Conservation (phyloP, 2,888 invertebrate species). For the Spodoptera exigua region DNA sequence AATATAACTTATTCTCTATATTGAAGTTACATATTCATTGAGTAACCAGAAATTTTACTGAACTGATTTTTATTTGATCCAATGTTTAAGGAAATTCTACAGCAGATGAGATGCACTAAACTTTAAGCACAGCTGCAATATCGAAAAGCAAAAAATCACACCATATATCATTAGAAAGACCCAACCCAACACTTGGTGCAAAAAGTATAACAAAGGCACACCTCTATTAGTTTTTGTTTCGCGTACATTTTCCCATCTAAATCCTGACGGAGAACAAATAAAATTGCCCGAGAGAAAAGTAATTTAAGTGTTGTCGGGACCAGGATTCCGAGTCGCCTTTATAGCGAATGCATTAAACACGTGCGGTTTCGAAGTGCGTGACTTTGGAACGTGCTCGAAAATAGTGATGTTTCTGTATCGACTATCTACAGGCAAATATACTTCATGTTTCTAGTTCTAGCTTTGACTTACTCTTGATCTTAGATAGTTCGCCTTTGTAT, state of each 20-base stretch:
- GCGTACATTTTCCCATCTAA: conserved; percentile 57
- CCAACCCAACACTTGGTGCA: conserved; percentile 44
- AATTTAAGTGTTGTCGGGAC: conserved; percentile 67
- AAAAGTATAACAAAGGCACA: conserved; percentile 48
- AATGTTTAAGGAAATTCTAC: too few species aligned
- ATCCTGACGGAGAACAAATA: conserved; percentile 56
- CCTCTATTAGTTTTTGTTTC: conserved; percentile 58
- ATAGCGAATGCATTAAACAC: conserved; percentile 69
- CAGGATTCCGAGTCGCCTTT: conserved; percentile 61
- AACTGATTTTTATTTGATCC: too few species aligned
- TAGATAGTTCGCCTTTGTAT: too few species aligned
- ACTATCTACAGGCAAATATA: too few species aligned
- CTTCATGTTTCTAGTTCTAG: too few species aligned
- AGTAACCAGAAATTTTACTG: too few species aligned
- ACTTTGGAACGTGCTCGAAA: conserved; percentile 40
- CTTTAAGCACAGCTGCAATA: conserved; percentile 44
- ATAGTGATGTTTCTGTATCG: conserved; percentile 29
- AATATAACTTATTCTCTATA: too few species aligned
- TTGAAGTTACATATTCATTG: too few species aligned
- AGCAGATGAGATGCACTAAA: conserved; percentile 40
- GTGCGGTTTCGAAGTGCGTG: conserved; percentile 57
- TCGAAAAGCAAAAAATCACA: conserved; percentile 51
- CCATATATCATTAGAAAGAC: conserved; percentile 54
- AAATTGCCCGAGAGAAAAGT: conserved; percentile 63
- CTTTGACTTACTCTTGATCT: too few species aligned